phyloP scores from a whole-genome alignment of 2,797 vertebrate species.

The Phaenicophaeus curvirostris region DNA sequence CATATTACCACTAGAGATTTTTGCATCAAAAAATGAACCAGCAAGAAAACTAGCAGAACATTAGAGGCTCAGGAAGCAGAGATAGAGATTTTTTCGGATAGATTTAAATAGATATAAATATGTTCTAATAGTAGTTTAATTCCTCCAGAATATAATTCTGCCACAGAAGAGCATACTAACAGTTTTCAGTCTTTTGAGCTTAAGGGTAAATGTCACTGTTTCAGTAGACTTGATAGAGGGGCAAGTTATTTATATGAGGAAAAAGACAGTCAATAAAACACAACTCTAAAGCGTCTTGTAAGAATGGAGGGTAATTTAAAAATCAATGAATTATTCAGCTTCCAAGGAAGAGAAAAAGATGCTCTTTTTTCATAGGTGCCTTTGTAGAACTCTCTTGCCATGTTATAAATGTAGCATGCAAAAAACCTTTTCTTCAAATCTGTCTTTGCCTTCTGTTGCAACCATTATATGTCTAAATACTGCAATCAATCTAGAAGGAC shows the following conservation, averaged over 20 bases:
- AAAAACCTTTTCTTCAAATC: background rate
- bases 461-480: background rate
- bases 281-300: background rate
- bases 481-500: background rate
- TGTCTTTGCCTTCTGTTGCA: background rate
- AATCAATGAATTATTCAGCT: slow-evolving; percentile 34
- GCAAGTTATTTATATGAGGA: background rate
- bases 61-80: background rate
- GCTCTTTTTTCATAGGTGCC: background rate
- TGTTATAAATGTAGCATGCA: background rate
- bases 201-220: background rate
- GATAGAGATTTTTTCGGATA: background rate
- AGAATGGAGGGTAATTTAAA: slow-evolving; percentile 47
- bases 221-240: background rate
- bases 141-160: background rate
- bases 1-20: background rate
- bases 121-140: background rate
- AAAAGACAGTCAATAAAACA: slow-evolving; percentile 12
- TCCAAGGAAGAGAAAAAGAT: background rate
- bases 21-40: background rate
- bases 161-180: background rate
- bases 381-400: background rate
- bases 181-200: background rate
- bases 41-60: background rate
- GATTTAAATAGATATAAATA: background rate